A percentile compares a stretch with the other conserved stretches of the same genome.
These are phyloP conservation scores for Dicrurus megarhynchus DNA, from an alignment of 2,113 vertebrate genomes.

Conservation along the genomic window DNA sequence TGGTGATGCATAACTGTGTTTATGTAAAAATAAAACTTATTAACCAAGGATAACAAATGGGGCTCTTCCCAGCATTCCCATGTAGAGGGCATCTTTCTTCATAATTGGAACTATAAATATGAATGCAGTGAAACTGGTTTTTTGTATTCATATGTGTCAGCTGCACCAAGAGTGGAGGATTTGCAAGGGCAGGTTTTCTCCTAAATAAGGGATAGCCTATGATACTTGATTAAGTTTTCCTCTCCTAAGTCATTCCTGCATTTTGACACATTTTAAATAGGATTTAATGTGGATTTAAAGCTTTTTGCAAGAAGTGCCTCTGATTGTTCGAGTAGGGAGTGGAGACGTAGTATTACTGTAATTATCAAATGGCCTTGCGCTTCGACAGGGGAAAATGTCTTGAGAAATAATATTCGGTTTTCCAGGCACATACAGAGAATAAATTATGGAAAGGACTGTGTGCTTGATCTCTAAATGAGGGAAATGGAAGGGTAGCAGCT, in stretches of 20 bases:
- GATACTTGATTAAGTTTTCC: not conserved
- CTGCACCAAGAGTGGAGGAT: not conserved
- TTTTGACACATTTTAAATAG: constrained; percentile 17
- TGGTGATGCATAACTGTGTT: not conserved
- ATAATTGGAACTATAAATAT: constrained; percentile 52
- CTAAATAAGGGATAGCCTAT: not conserved
- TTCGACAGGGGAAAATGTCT: not conserved
- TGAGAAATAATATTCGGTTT: not conserved
- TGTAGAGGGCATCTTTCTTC: constrained; percentile 1
- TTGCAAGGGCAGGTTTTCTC: not conserved
- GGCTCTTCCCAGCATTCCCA: not conserved
- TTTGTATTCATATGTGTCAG: not conserved
- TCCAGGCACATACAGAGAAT: not conserved
- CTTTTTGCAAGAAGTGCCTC: not conserved
- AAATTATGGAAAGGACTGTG: not conserved
- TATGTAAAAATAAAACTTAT: constrained; percentile 33
- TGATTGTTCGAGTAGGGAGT: not conserved
- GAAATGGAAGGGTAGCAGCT: not conserved
- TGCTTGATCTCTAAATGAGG: constrained; percentile 14
- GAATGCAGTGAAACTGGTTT: not conserved
- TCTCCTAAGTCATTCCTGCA: not conserved
- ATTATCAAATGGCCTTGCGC: constrained; percentile 11
- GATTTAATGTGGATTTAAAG: constrained; percentile 13
- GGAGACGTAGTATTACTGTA: not conserved
- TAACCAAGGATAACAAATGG: constrained; percentile 7